phyloP scores from a whole-genome alignment of 1,140 invertebrate species.

The Heliconius melpomene region DNA sequence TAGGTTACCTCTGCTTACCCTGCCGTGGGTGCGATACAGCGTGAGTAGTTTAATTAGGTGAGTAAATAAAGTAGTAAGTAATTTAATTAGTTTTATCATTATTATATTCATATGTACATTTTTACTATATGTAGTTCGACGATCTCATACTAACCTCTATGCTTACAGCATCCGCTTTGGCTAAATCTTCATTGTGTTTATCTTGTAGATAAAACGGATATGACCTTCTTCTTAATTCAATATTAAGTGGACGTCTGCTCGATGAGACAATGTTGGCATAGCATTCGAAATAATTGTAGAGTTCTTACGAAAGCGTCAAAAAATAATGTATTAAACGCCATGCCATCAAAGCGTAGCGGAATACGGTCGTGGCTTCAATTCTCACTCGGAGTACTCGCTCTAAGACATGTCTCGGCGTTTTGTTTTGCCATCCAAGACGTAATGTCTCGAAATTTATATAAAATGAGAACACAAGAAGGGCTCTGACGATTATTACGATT shows the following conservation, averaged over 20 bases:
- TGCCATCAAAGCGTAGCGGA: no score
- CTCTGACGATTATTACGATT: no score
- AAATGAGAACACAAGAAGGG: no score
- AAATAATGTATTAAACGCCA: background rate
- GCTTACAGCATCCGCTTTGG: background rate
- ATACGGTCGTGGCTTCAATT: no score
- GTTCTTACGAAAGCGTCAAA: background rate
- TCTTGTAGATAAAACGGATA: slow-evolving; percentile 3
- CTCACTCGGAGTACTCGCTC: background rate
- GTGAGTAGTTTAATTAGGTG: no score
- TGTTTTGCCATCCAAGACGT: background rate
- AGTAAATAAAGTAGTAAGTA: no score
- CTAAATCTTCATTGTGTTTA: background rate
- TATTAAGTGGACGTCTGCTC: background rate
- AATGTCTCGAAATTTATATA: background rate
- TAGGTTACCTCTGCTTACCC: no score
- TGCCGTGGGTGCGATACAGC: no score
- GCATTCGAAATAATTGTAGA: background rate
- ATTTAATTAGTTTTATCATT: no score
- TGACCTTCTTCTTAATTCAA: slow-evolving; percentile 13
- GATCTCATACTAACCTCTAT: background rate
- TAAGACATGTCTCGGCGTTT: background rate
- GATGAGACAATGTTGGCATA: background rate
- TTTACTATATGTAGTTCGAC: no score
- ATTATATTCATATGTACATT: no score